Conservation (phyloP, 2,113 vertebrate species). For the Himantopus leucocephalus region DNA sequence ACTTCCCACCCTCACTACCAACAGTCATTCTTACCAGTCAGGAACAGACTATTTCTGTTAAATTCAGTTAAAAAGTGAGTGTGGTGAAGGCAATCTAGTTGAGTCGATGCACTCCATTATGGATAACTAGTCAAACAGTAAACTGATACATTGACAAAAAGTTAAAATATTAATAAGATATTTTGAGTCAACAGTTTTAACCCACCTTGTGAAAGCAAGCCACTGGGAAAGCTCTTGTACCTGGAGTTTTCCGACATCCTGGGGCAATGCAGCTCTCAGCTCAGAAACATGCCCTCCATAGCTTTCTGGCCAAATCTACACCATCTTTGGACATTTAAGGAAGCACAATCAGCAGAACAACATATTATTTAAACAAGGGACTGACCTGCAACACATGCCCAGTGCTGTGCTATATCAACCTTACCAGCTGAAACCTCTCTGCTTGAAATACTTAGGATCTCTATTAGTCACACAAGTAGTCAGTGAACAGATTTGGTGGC, state of each 20-base stretch:
- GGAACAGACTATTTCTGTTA: background rate
- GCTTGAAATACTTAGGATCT: background rate
- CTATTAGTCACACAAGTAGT: background rate
- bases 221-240: background rate
- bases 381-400: background rate
- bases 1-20: background rate
- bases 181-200: background rate
- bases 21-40: background rate
- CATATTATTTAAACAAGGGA: background rate
- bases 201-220: background rate
- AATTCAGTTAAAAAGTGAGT: background rate
- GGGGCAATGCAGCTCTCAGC: background rate
- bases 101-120: background rate
- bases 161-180: background rate
- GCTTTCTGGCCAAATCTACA: background rate
- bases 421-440: background rate
- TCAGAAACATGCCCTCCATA: background rate
- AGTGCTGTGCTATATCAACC: background rate
- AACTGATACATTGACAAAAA: background rate
- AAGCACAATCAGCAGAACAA: background rate
- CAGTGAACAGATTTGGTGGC: background rate
- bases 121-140: background rate
- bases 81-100: background rate
- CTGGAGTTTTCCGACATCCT: background rate
- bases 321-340: background rate